Conservation (phyloP, 2,888 invertebrate genomes). For the Melikaiella ostensackeni region DNA sequence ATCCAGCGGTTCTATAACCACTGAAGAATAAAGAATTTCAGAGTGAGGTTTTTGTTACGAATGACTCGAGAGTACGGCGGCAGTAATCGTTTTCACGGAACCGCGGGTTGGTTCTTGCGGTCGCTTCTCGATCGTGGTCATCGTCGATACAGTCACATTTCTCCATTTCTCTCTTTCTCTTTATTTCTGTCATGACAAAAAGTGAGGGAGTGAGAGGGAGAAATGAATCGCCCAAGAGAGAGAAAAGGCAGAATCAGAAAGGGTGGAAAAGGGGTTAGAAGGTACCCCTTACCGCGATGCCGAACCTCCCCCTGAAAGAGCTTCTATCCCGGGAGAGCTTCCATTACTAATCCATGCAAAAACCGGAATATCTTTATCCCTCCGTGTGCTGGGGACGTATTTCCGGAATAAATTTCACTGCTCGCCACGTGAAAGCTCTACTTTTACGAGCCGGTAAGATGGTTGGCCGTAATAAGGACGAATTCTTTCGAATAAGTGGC, state of each 20-base stretch:
- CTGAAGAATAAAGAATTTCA: slow-evolving; percentile 14
- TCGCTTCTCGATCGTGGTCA: slow-evolving; percentile 59
- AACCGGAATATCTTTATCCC: slow-evolving; percentile 77
- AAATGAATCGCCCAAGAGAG: slow-evolving; percentile 47
- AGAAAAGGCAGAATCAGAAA: slow-evolving; percentile 57
- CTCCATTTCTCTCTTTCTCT: slow-evolving; percentile 42
- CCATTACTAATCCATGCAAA: slow-evolving; percentile 77
- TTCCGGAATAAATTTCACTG: slow-evolving; percentile 75
- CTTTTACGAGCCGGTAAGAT: slow-evolving; percentile 57
- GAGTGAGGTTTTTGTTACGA: slow-evolving; percentile 46
- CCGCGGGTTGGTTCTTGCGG: slow-evolving; percentile 56
- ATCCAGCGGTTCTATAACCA: neutral
- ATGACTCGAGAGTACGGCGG: slow-evolving; percentile 41
- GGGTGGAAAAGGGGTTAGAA: slow-evolving; percentile 50
- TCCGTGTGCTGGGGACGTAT: slow-evolving; percentile 74
- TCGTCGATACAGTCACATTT: slow-evolving; percentile 56
- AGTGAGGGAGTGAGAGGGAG: slow-evolving; percentile 45
- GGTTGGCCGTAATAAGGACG: slow-evolving; percentile 56
- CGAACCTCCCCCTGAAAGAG: slow-evolving; percentile 72
- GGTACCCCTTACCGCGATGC: slow-evolving; percentile 67
- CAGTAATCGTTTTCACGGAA: slow-evolving; percentile 54
- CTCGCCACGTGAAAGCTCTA: slow-evolving; percentile 63
- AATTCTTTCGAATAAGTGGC: slow-evolving; percentile 58
- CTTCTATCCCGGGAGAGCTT: slow-evolving; percentile 75
- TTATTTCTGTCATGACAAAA: slow-evolving; percentile 45